Conservation (phyloP, 1,140 invertebrate genomes). For the Lethrus apterus region DNA sequence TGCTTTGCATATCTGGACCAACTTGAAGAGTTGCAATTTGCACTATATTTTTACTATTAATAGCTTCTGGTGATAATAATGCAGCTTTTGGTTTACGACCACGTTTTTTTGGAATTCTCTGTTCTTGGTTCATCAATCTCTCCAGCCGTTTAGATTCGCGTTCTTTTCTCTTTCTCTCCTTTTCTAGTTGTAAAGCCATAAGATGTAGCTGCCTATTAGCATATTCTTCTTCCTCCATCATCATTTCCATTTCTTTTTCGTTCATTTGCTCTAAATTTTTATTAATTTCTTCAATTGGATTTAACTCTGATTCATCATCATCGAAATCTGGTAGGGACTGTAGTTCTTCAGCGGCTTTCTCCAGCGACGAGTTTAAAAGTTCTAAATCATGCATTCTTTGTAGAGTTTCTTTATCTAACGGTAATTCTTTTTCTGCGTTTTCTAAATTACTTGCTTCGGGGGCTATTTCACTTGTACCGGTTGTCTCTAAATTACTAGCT, state of each 20-base stretch:
- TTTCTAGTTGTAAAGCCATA: constrained; percentile 44
- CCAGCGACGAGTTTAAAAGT: too few relatives aligned
- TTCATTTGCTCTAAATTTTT: constrained; percentile 43
- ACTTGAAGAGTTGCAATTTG: constrained; percentile 5
- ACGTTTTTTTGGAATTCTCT: constrained; percentile 39
- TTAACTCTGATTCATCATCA: constrained; percentile 20
- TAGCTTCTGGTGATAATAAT: background rate
- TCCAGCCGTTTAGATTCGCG: constrained; percentile 42
- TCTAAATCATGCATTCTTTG: too few relatives aligned
- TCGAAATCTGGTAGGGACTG: too few relatives aligned
- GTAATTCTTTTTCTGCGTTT: too few relatives aligned
- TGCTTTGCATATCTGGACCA: constrained; percentile 7
- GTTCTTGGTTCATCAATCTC: constrained; percentile 11
- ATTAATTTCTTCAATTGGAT: constrained; percentile 26
- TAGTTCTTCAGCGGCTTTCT: too few relatives aligned
- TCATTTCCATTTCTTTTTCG: constrained; percentile 50
- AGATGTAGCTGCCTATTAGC: constrained; percentile 49
- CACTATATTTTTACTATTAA: constrained; percentile 1
- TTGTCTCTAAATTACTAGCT: too few relatives aligned
- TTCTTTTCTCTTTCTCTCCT: constrained; percentile 46
- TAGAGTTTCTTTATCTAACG: too few relatives aligned
- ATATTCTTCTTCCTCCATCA: constrained; percentile 57
- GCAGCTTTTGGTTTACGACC: constrained; percentile 26
- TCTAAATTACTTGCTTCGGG: too few relatives aligned
- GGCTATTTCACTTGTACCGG: too few relatives aligned